Evolutionary conservation across 2,888 invertebrate species (phyloP).

Genomic region (Chaitophorus viminalis): DNA sequence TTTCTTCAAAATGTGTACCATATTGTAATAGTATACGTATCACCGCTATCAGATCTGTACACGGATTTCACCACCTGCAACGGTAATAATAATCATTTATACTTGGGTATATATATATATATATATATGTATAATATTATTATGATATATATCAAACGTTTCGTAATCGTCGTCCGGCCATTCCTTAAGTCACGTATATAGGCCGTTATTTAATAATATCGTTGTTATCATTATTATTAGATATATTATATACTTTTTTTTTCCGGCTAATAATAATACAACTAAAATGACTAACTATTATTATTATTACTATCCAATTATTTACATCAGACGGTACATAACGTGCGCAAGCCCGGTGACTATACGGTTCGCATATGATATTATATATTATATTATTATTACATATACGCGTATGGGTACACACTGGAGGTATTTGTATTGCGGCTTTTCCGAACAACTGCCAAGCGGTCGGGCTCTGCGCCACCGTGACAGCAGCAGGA

Average conservation of each 20-base stretch:
- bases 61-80: slow-evolving; percentile 51
- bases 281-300: not conserved
- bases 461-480: no score
- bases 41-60: not conserved
- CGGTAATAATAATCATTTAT: slow-evolving; percentile 11
- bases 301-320: slow-evolving; percentile 52
- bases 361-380: not conserved
- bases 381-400: no score
- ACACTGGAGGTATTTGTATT: not conserved
- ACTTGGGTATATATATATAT: no score
- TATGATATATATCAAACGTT: slow-evolving; percentile 1
- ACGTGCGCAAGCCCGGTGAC: not conserved
- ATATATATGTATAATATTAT: no score
- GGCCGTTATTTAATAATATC: slow-evolving; percentile 55
- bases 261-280: slow-evolving; percentile 18
- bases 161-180: slow-evolving; percentile 41
- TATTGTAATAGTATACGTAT: not conserved
- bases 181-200: slow-evolving; percentile 57
- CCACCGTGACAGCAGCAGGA: no score
- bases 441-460: not conserved
- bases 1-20: not conserved
- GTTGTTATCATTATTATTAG: slow-evolving; percentile 39
- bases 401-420: no score
- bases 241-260: not conserved
- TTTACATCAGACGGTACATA: slow-evolving; percentile 20